phyloP scores from a whole-genome alignment of 2,113 vertebrate genomes.

The Cepphus grylle region DNA sequence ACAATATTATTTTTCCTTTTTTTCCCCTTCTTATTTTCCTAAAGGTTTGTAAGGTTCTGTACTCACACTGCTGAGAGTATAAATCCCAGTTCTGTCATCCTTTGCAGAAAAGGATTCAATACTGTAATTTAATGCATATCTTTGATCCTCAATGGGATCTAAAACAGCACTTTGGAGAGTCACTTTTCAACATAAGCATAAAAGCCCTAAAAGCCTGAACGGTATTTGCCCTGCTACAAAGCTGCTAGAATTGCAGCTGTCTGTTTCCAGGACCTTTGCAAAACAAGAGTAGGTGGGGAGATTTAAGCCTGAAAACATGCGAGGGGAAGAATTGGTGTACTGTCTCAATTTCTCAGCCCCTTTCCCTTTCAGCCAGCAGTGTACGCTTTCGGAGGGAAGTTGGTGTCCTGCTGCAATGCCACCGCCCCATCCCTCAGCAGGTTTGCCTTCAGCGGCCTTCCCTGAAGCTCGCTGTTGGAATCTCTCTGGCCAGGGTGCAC shows the following conservation, averaged over 20 bases:
- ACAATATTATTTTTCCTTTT: neutral
- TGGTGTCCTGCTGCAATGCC: neutral
- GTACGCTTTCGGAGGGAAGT: neutral
- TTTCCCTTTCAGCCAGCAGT: neutral
- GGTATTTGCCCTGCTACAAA: neutral
- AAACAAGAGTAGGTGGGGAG: neutral
- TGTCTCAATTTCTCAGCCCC: neutral
- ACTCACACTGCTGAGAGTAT: neutral
- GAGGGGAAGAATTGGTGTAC: accelerated
- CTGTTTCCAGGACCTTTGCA: neutral
- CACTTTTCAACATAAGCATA: neutral
- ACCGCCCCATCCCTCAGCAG: neutral
- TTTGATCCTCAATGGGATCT: conserved; percentile 6
- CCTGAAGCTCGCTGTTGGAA: neutral
- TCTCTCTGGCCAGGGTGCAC: accelerated
- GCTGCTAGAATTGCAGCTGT: neutral
- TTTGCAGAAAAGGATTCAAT: neutral
- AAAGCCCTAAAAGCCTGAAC: neutral
- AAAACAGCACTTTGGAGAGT: conserved; percentile 23
- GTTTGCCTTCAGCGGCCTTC: neutral
- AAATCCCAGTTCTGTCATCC: conserved; percentile 21
- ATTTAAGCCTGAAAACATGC: neutral
- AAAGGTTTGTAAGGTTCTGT: neutral
- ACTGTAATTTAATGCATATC: conserved; percentile 6
- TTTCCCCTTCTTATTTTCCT: neutral